Base-by-base conservation (phyloP, 1,140 invertebrate genomes). In the Zeugodacus cucurbitae region DNA sequence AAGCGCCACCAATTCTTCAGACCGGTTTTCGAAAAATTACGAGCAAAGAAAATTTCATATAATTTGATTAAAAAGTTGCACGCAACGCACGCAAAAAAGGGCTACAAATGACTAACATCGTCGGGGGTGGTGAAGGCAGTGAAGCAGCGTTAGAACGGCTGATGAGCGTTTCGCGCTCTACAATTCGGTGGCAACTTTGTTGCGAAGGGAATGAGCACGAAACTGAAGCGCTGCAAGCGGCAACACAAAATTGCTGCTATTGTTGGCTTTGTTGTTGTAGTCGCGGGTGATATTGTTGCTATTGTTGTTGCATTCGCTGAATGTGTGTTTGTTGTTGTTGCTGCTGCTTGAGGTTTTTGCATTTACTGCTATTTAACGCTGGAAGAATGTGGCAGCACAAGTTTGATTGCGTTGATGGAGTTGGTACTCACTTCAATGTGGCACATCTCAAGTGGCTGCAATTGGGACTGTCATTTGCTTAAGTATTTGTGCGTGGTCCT, bases 1-100 rank as follows among this genome's bases (percentile, higher is more conserved):
- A 26, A 41, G n/a, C 22, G 41, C 74, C 14, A 48, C 41, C 74
- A n/a, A 26, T 82, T 48, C 74, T 85, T 82, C 57, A 62, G 85
- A 67, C 70, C 3, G 87, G 89, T 91, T 91, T 91, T 89, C 89
- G 91, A 90, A 91, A 92, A 92, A 91, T 92, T 92, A 91, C 90
- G 89, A 89, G 91, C 89, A 91, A 91, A 91, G 90, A 92, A 92
- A 92, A 92, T 92, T 92, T 91, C 90, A 90, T 89, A 92, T 92
- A 92, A 92, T 92, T 92, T 92, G 91, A 92, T 92, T 92, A 92
- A 92, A 92, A 92, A 92, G 91, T 92, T 92, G 91, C 91, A 91
- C 90, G 91, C 91, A 91, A 90, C 91, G 90, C 59, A 62, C 54
- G 41, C n/a, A 26, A 87, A 82, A 88, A 70, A 70, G 87, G 85